A percentile compares a stretch with the other conserved stretches of the same genome.
Evolutionary conservation across 2,113 vertebrate genomes (phyloP).

Genomic region (Cromileptes altivelis): DNA sequence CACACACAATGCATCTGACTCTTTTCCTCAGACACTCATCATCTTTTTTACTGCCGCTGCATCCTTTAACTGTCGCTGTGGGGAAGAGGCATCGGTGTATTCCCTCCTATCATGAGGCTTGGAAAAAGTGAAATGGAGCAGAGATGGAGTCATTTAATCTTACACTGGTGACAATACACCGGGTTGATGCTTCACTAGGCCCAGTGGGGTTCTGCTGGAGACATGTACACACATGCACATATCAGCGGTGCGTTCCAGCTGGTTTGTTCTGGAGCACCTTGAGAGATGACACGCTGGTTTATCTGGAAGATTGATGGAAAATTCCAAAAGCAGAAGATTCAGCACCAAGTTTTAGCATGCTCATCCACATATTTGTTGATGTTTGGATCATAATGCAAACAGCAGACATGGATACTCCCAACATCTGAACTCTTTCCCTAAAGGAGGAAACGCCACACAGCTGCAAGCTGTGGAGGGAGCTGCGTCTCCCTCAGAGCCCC

Average conservation of each 20-base stretch:
- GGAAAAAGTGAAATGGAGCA: slow-evolving; percentile 59
- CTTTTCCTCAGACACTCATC: slow-evolving; percentile 27
- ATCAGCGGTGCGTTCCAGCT: slow-evolving; percentile 40
- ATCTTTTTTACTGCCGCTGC: slow-evolving; percentile 43
- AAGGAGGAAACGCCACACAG: slow-evolving; percentile 18
- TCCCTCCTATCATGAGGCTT: slow-evolving; percentile 28
- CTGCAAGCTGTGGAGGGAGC: slow-evolving; percentile 3
- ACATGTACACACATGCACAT: slow-evolving; percentile 18
- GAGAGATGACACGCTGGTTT: slow-evolving; percentile 19
- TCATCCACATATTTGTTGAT: neutral
- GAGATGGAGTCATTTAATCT: slow-evolving; percentile 56
- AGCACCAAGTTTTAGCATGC: neutral
- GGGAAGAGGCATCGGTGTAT: slow-evolving; percentile 22
- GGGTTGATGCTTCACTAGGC: slow-evolving; percentile 41
- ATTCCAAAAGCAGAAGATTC: slow-evolving; percentile 18
- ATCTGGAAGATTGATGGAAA: slow-evolving; percentile 18
- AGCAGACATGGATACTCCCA: neutral
- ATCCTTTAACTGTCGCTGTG: slow-evolving; percentile 27
- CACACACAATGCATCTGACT: neutral
- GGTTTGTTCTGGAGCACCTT: slow-evolving; percentile 36
- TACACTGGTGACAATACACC: slow-evolving; percentile 34
- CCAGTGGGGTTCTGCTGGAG: slow-evolving; percentile 28
- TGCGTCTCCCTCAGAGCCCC: slow-evolving; percentile 14
- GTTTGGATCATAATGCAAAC: neutral
- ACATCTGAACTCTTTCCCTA: neutral